Evolutionary conservation across 2,113 vertebrate genomes (phyloP).

Genomic region (Myanophis thanlyinensis): DNA sequence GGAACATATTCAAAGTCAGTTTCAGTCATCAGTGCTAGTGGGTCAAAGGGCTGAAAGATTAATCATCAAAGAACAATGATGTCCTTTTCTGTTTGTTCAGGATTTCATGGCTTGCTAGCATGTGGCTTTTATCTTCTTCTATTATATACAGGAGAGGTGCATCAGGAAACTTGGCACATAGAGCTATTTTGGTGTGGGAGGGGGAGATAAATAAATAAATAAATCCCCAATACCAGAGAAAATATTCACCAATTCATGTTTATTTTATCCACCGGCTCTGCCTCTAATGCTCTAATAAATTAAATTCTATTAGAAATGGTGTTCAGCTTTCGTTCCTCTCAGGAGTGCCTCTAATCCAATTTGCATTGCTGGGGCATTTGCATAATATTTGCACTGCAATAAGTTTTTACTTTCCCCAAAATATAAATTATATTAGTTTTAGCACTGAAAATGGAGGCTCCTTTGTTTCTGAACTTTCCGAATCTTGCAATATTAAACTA

Average conservation of each 20-base stretch:
- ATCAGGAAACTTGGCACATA: background rate
- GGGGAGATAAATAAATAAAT: conserved; percentile 18
- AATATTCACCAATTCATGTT: conserved; percentile 26
- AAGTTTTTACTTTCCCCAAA: conserved; percentile 27
- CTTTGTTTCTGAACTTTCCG: conserved; percentile 21
- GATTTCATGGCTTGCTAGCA: conserved; percentile 1
- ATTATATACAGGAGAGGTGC: background rate
- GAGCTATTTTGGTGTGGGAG: background rate
- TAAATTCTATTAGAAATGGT: conserved; percentile 43
- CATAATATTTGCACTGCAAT: conserved; percentile 1
- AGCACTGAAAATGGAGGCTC: background rate
- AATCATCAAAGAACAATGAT: conserved; percentile 21
- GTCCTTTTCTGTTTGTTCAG: background rate
- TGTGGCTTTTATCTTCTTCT: background rate
- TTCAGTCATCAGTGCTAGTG: conserved; percentile 11
- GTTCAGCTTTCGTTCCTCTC: conserved; percentile 17
- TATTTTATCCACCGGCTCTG: background rate
- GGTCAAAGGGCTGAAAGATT: conserved; percentile 12
- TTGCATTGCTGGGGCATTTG: conserved; percentile 13
- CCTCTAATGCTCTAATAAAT: conserved; percentile 34
- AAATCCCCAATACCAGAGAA: conserved; percentile 12
- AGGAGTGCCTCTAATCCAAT: conserved; percentile 16
- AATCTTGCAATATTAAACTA: background rate
- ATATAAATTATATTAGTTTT: conserved; percentile 28
- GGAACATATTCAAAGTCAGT: conserved; percentile 3